Conservation (phyloP, 2,113 vertebrate species). For the Myanophis thanlyinensis region DNA sequence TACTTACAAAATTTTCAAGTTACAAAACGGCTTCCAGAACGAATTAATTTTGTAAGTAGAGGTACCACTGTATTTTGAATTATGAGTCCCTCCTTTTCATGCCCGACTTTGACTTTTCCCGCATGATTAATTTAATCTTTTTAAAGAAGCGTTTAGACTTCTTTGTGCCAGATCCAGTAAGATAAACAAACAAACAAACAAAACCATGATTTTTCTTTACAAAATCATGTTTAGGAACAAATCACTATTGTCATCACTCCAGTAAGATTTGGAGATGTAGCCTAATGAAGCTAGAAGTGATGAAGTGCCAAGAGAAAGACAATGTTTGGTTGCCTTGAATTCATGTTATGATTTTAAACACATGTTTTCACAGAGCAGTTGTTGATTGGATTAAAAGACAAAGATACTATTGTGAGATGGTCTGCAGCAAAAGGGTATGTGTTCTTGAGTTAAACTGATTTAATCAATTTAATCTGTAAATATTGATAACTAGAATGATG, state of each 20-base stretch:
- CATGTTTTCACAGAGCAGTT: conserved; percentile 82
- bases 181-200: not conserved
- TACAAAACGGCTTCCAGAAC: no score
- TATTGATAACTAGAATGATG: not conserved
- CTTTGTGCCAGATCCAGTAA: not conserved
- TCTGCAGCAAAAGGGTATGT: conserved; percentile 96
- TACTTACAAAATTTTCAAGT: no score
- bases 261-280: not conserved
- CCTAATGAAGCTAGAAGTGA: not conserved
- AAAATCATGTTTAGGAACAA: not conserved
- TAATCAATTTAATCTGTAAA: not conserved
- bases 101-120: not conserved
- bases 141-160: not conserved
- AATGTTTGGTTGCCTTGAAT: not conserved
- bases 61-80: no score
- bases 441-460: not conserved
- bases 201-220: not conserved
- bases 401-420: conserved; percentile 94
- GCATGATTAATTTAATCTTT: not conserved
- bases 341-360: conserved; percentile 15
- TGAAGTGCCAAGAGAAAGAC: not conserved
- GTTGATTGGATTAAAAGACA: conserved; percentile 91
- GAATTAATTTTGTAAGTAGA: no score
- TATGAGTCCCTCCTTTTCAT: not conserved
- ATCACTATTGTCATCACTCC: not conserved